These are phyloP conservation scores for Centropristis striata DNA, from an alignment of 2,113 vertebrate species.

Conservation along the genomic window DNA sequence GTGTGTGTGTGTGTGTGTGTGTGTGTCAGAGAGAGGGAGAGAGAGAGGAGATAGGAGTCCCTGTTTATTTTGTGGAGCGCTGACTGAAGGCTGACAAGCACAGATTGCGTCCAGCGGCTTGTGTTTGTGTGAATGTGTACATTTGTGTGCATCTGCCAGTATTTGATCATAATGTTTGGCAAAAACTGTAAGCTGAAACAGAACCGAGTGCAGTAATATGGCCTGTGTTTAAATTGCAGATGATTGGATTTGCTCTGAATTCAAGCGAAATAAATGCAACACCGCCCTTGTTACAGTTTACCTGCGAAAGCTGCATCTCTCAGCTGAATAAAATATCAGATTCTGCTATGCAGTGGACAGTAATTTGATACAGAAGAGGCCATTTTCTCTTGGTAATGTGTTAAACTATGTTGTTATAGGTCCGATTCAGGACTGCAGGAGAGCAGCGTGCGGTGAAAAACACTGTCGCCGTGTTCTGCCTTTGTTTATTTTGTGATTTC, in stretches of 20 bases:
- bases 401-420: slow-evolving; percentile 32
- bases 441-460: neutral
- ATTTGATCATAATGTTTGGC: slow-evolving; percentile 16
- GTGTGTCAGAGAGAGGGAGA: slow-evolving; percentile 6
- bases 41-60: slow-evolving; percentile 5
- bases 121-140: slow-evolving; percentile 14
- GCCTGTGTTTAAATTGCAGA: slow-evolving; percentile 18
- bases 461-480: neutral
- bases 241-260: slow-evolving; percentile 52
- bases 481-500: slow-evolving; percentile 26
- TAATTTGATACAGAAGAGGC: slow-evolving; percentile 44
- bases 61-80: slow-evolving; percentile 40
- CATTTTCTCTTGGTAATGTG: slow-evolving; percentile 42
- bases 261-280: slow-evolving; percentile 43
- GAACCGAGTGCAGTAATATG: slow-evolving; percentile 3
- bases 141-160: slow-evolving; percentile 1
- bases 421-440: slow-evolving; percentile 11
- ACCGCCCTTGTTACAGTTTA: slow-evolving; percentile 9
- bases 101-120: slow-evolving; percentile 14
- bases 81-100: slow-evolving; percentile 40
- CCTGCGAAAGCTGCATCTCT: slow-evolving; percentile 22
- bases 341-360: neutral
- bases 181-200: slow-evolving; percentile 5
- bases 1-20: slow-evolving; percentile 29
- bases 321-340: slow-evolving; percentile 22